Base-by-base conservation (phyloP, 2,113 vertebrate species). In the Oenanthe oenanthe region DNA sequence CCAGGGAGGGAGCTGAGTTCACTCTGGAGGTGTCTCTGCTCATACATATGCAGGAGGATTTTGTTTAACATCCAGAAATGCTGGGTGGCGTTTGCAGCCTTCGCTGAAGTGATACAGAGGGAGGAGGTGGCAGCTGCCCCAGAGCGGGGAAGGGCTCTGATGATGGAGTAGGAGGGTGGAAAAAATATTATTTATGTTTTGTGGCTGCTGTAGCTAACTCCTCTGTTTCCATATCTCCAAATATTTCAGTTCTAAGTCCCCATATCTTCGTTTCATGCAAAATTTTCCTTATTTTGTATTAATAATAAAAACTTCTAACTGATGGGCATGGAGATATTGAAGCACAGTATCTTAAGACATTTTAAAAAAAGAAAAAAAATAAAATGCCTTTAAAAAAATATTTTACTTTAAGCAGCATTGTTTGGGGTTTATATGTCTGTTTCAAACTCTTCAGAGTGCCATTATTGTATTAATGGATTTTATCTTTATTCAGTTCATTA, bases 51-150 rank as follows among this genome's bases (percentile, higher is more conserved):
- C 72, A 70, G 10, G 17, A 73, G 34, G 24, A 22, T 71, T 93
- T 94, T 93, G 83, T 83, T 48, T 43, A 74, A 63, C 65, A 86
- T 1, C 18, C n/a, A 53, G 11, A 53, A 95, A 67, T 50, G 83
- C 24, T 93, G 43, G 54, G 18, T 17, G 17, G 76, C 4, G 25
- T 89, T 89, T 89, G 74, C 72, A 89, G 71, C 62, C 66, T 79
- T 66, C 3, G 3, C 62, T 25, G 63, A 40, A 93, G 70, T 88
- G 78, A 76, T 76, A 36, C 34, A 20, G 70, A 92, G 74, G 50
- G 70, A 85, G 94, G 76, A 85, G 92, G 85, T 89, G 94, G 88
- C 80, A 88, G 15, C 90, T 91, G 93, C 91, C 78, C 93, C 88
- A 82, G 73, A 91, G 66, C 3, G 10, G 26, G 50, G 85, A 89